These are phyloP conservation scores for Oscheius sp. DNA, from an alignment of 2,888 invertebrate genomes.

Conservation along the genomic window DNA sequence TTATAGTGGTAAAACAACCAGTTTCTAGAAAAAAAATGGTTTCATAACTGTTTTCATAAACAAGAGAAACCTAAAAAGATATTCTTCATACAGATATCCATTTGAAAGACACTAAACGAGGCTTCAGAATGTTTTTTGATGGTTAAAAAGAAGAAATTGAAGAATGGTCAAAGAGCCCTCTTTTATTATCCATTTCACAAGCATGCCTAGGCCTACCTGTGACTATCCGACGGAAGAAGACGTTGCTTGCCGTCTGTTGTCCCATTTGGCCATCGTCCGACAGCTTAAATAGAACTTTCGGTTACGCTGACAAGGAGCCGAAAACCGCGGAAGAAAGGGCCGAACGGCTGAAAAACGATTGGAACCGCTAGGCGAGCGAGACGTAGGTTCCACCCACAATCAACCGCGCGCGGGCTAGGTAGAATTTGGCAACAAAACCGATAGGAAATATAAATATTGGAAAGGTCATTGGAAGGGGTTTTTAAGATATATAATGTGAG, in stretches of 20 bases:
- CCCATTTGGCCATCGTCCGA: background rate
- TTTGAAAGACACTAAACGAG: no score
- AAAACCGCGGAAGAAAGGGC: constrained; percentile 29
- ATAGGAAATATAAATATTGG: no score
- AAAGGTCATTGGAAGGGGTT: no score
- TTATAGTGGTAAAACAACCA: background rate
- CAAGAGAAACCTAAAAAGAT: background rate
- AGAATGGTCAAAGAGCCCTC: background rate
- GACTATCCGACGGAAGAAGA: background rate
- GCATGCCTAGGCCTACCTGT: constrained; percentile 6
- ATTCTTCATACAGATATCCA: no score
- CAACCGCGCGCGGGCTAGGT: no score
- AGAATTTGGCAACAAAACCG: no score
- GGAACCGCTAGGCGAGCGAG: background rate
- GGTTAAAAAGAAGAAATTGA: background rate
- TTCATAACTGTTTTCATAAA: background rate
- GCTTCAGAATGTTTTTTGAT: background rate
- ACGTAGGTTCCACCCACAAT: no score
- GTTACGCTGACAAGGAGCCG: constrained; percentile 16
- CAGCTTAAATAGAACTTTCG: constrained; percentile 20
- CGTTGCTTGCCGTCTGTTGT: background rate
- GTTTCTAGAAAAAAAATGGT: background rate
- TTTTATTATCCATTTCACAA: no score
- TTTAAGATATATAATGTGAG: no score
- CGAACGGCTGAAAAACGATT: constrained; percentile 20